Evolutionary conservation across 2,888 invertebrate species (phyloP).

Genomic region (Pyrocoelia pectoralis): DNA sequence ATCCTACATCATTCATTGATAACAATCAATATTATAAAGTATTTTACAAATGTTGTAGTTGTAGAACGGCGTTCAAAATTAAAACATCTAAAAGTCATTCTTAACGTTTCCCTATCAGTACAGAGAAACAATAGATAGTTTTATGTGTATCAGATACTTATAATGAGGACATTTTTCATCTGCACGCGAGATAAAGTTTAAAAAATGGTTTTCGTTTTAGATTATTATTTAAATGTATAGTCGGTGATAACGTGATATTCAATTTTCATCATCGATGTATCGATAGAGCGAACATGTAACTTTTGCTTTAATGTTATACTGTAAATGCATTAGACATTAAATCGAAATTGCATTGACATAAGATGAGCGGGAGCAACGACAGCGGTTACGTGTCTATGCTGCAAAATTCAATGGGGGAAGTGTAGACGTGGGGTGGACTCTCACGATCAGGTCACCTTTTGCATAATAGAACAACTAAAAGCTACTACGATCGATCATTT

Average conservation of each 20-base stretch:
- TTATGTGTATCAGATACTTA: conserved; percentile 16
- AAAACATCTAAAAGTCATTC: conserved; percentile 31
- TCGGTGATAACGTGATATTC: conserved; percentile 11
- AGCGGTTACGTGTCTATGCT: conserved; percentile 29
- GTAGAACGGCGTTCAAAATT: conserved; percentile 18
- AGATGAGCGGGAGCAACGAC: conserved; percentile 9
- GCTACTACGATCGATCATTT: conserved; percentile 9
- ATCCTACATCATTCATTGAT: conserved; percentile 22
- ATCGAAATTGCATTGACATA: conserved; percentile 42
- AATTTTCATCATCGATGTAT: conserved; percentile 8
- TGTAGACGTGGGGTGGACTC: conserved; percentile 21
- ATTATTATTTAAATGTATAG: no score
- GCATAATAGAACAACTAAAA: conserved; percentile 41
- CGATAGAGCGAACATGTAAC: neutral
- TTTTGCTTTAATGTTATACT: conserved; percentile 41
- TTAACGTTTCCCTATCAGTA: conserved; percentile 26
- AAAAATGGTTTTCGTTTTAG: no score
- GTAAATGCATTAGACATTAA: conserved; percentile 46
- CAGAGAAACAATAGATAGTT: conserved; percentile 21
- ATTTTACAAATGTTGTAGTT: conserved; percentile 14
- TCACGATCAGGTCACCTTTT: conserved; percentile 38
- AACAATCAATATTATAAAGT: conserved; percentile 5
- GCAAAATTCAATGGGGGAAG: conserved; percentile 21
- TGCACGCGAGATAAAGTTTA: no score
- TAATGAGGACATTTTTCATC: conserved; percentile 33